Percentiles rank a stretch among this genome's conserved stretches.
phyloP scores from a whole-genome alignment of 2,888 invertebrate genomes.

The Platycheirus rosarum region DNA sequence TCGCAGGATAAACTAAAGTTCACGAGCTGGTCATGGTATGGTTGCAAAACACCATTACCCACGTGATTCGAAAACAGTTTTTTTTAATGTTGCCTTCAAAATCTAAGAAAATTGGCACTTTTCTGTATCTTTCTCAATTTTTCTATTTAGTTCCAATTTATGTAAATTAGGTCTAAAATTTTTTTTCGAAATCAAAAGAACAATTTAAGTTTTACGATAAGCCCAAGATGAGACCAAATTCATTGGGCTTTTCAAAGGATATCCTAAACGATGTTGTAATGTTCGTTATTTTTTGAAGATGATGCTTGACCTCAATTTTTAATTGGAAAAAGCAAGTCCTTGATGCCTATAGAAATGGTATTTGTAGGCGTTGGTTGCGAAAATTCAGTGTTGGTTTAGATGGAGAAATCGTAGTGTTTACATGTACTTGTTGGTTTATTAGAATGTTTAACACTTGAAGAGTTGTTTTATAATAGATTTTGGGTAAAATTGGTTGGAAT shows the following conservation, averaged over 20 bases:
- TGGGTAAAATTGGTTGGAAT: too few species aligned
- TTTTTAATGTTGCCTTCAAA: too few species aligned
- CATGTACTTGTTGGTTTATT: neutral
- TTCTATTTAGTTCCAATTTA: constrained; percentile 7
- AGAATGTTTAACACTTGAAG: too few species aligned
- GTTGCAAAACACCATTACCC: neutral
- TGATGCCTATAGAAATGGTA: neutral
- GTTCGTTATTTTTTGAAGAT: constrained; percentile 5
- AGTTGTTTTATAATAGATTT: too few species aligned
- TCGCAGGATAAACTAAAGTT: constrained; percentile 22
- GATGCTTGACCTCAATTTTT: constrained; percentile 37
- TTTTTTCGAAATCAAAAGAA: neutral
- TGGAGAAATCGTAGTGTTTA: neutral
- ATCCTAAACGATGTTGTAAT: constrained; percentile 20
- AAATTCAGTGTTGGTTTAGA: neutral
- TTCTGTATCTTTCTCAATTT: too few species aligned
- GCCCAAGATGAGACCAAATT: constrained; percentile 25
- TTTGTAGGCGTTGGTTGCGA: constrained; percentile 23
- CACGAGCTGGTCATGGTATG: constrained; percentile 33
- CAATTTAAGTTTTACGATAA: constrained; percentile 2
- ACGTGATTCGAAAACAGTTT: constrained; percentile 18
- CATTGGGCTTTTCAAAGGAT: constrained; percentile 16
- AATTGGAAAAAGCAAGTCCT: constrained; percentile 16
- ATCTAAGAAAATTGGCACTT: too few species aligned
- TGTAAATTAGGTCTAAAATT: constrained; percentile 8